Conservation (phyloP, 2,888 invertebrate species). For the Ernsta delagoae region DNA sequence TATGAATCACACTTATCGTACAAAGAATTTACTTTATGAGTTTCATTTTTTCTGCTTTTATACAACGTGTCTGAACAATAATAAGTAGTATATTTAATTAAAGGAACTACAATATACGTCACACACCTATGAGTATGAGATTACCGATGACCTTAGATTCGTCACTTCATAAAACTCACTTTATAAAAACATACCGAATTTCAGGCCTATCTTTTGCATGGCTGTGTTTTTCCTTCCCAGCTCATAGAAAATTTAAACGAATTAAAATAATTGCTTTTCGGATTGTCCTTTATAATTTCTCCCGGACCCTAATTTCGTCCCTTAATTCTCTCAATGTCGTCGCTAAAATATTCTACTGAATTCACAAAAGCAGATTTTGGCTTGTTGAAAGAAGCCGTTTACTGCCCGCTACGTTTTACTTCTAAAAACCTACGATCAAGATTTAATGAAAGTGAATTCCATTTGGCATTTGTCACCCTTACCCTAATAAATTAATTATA, state of each 20-base stretch:
- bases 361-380: conserved; percentile 18
- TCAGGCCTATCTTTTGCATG: neutral
- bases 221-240: conserved; percentile 3
- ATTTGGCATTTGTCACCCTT: too few relatives aligned
- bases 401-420: neutral
- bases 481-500: too few relatives aligned
- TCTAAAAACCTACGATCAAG: too few relatives aligned
- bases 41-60: too few relatives aligned
- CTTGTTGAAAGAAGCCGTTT: neutral
- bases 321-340: conserved; percentile 16
- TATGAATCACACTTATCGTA: too few relatives aligned
- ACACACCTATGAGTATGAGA: neutral
- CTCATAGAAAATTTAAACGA: conserved; percentile 11
- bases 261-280: conserved; percentile 21
- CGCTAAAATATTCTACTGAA: conserved; percentile 15
- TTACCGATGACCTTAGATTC: neutral
- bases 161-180: too few relatives aligned
- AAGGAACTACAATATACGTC: too few relatives aligned
- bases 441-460: too few relatives aligned
- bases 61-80: too few relatives aligned
- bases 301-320: conserved; percentile 17
- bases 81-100: too few relatives aligned
- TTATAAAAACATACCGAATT: neutral
- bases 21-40: too few relatives aligned
- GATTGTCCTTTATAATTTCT: conserved; percentile 18